phyloP scores from a whole-genome alignment of 2,888 invertebrate genomes.

The Acanthacorydalis orientalis region DNA sequence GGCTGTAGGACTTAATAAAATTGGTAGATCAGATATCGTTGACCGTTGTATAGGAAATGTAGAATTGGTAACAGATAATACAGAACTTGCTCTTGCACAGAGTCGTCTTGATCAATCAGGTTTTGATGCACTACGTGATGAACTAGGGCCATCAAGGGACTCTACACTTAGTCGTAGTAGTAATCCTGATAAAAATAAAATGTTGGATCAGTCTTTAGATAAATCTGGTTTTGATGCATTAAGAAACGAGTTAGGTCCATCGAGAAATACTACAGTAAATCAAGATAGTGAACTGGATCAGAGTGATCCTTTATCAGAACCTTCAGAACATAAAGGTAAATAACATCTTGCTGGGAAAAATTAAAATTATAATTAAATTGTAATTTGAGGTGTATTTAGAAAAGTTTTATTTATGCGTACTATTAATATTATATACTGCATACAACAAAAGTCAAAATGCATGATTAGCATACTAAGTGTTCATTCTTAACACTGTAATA shows the following conservation, averaged over 20 bases:
- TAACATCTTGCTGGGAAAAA: background rate
- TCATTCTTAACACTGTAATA: no score
- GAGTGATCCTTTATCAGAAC: background rate
- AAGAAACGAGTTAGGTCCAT: constrained; percentile 57
- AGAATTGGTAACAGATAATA: constrained; percentile 61
- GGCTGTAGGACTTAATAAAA: constrained; percentile 58
- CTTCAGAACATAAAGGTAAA: background rate
- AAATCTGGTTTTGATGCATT: constrained; percentile 47
- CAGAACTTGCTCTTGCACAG: constrained; percentile 49
- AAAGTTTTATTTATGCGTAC: no score
- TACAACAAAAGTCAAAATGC: no score
- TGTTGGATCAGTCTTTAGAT: constrained; percentile 16
- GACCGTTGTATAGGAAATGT: constrained; percentile 57
- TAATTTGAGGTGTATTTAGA: no score
- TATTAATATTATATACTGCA: no score
- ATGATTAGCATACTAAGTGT: no score
- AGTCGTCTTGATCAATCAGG: constrained; percentile 36
- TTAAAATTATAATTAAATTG: no score
- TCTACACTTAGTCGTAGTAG: constrained; percentile 1
- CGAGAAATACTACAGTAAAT: constrained; percentile 49
- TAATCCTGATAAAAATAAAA: background rate
- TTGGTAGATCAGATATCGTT: constrained; percentile 68
- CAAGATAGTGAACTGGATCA: constrained; percentile 1
- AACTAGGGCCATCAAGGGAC: constrained; percentile 20
- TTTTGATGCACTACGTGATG: constrained; percentile 33